Evolutionary conservation across 2,113 vertebrate species (phyloP).

Genomic region (Antechinus flavipes): DNA sequence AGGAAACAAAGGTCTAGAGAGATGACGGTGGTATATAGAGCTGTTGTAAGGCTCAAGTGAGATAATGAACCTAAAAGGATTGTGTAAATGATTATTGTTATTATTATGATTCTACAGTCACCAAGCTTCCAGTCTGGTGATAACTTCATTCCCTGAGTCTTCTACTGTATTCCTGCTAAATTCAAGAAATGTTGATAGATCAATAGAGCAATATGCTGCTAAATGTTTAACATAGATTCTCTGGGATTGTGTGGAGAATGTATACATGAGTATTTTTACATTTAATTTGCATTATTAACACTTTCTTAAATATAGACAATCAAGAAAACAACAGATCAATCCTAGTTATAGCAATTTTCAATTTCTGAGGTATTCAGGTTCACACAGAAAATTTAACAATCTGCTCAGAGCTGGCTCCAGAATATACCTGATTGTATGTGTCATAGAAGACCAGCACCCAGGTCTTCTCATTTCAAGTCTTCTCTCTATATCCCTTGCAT

Average conservation of each 20-base stretch:
- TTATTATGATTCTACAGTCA: background rate
- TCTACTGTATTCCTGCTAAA: no score
- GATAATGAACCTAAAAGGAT: conserved; percentile 35
- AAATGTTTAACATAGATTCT: background rate
- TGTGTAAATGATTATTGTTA: conserved; percentile 35
- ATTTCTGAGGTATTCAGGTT: background rate
- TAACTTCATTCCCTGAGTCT: no score
- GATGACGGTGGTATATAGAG: no score
- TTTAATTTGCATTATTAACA: no score
- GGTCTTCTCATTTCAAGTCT: background rate
- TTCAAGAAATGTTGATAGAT: no score
- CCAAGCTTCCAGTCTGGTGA: no score
- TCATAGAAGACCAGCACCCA: background rate
- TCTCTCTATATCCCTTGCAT: background rate
- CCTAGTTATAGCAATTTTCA: background rate
- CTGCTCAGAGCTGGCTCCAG: background rate
- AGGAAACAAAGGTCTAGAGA: no score
- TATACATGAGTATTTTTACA: no score
- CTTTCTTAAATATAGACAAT: background rate
- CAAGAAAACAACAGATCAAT: background rate
- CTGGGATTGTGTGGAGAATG: no score
- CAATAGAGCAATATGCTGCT: no score
- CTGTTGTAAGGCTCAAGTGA: background rate
- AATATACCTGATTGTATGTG: background rate
- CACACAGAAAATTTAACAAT: background rate